Evolutionary conservation across 1,140 invertebrate species (phyloP), one percentile per base, ranked within the genome.

Genomic region (Dufourea novaeangliae): DNA sequence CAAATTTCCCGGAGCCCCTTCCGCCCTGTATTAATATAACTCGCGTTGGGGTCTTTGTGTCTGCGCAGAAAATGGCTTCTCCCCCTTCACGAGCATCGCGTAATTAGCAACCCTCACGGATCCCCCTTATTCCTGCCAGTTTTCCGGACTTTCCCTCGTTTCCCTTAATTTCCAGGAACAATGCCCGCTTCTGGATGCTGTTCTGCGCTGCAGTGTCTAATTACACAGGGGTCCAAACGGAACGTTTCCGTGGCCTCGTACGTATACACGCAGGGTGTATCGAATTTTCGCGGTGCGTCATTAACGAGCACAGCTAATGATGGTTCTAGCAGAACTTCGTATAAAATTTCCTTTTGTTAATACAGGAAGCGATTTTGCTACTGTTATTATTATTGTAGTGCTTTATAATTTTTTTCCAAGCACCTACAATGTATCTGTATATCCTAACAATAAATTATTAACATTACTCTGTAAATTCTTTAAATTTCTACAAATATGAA

Each of bases 161-260:
- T 92, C 90, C 87, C 87, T 89, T 90, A 91, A 91, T 92, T 92
- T 92, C 85, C 82, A 84, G 87, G 91, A 91, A 92, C 88, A 90
- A 89, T 90, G 79, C 72, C 86, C 72, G 57, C 52, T 25, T 67
- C 64, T 87, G 82, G 80, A 91, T 89, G 89, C 91, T 89, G 86
- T 89, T 90, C 88, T 89, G 90, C 86, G 71, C 82, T 86, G 86
- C 86, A 92, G 91, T 91, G 89, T 92, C 91, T 92, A 92, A 92
- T 92, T 91, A 92, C 90, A 89, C 79, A 39, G 25, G 74, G 61
- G 52, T n/a, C 20, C 34, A 34, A n/a, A n/a, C 59, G 32, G 32
- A 37, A 32, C 56, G 56, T 32, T 77, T 44, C 66, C 70, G 39
- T 68, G 46, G 0, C 37, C n/a, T n/a, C n/a, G n/a, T n/a, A n/a